Percentiles rank a stretch among this genome's conserved stretches.
Evolutionary conservation across 2,113 vertebrate genomes (phyloP).

Genomic region (Zosterops borbonicus): DNA sequence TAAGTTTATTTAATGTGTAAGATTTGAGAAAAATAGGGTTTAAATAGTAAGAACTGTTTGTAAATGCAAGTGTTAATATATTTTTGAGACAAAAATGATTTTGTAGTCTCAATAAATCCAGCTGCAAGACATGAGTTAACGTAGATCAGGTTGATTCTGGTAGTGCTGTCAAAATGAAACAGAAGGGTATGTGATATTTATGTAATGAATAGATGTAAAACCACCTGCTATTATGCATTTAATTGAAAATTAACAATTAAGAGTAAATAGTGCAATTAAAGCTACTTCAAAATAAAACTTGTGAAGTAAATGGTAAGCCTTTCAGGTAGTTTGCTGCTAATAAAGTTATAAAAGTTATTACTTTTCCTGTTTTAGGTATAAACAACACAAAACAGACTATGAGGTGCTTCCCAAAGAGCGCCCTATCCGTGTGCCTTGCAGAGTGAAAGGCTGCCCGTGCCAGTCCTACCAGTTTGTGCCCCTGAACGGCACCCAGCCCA

Average conservation of each 20-base stretch:
- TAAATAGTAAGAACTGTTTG: not conserved
- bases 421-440: slow-evolving; percentile 81
- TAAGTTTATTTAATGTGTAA: not conserved
- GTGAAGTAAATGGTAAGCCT: not conserved
- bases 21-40: not conserved
- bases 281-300: not conserved
- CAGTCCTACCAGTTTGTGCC: slow-evolving; percentile 78
- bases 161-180: not conserved
- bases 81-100: not conserved
- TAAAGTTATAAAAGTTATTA: not conserved
- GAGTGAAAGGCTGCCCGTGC: slow-evolving; percentile 76
- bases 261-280: not conserved
- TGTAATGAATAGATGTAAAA: not conserved
- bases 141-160: not conserved
- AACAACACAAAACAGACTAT: slow-evolving; percentile 89
- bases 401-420: slow-evolving; percentile 78
- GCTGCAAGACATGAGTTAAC: not conserved
- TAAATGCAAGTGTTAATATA: not conserved
- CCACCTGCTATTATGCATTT: not conserved
- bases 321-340: not conserved
- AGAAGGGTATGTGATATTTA: not conserved
- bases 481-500: slow-evolving; percentile 73
- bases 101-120: not conserved
- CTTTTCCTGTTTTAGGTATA: slow-evolving; percentile 78
- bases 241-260: not conserved